These are phyloP conservation scores for Morinoia aosen DNA, from an alignment of 2,888 invertebrate genomes.

Conservation along the genomic window DNA sequence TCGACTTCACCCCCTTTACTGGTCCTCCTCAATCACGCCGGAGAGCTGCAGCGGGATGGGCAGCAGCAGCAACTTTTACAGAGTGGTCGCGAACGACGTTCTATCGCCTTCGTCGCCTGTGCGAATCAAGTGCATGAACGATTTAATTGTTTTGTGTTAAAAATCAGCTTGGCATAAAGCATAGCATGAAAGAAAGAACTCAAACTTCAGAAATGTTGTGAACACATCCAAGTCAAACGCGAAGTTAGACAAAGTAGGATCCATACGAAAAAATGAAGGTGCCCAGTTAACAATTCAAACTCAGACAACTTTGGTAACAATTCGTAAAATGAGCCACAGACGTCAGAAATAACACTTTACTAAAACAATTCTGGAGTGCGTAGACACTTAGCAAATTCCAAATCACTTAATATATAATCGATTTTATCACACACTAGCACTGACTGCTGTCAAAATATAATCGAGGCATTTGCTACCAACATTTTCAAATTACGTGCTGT, in stretches of 20 bases:
- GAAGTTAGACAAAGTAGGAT: not conserved
- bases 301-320: not conserved
- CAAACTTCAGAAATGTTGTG: not conserved
- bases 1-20: not conserved
- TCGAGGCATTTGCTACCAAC: no score
- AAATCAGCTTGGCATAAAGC: not conserved
- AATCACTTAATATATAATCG: no score
- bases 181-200: not conserved
- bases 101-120: not conserved
- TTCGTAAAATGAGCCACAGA: not conserved
- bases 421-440: no score
- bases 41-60: not conserved
- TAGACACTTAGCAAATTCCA: no score
- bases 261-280: not conserved
- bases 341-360: no score
- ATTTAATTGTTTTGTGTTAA: not conserved
- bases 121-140: not conserved
- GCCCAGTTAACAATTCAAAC: not conserved
- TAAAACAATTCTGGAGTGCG: no score
- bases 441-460: no score
- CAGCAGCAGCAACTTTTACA: not conserved
- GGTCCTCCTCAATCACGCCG: not conserved
- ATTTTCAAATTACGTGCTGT: no score
- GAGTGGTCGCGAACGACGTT: not conserved
- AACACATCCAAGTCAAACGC: not conserved